phyloP scores from a whole-genome alignment of 2,888 invertebrate species.

The Orgyia antiqua region DNA sequence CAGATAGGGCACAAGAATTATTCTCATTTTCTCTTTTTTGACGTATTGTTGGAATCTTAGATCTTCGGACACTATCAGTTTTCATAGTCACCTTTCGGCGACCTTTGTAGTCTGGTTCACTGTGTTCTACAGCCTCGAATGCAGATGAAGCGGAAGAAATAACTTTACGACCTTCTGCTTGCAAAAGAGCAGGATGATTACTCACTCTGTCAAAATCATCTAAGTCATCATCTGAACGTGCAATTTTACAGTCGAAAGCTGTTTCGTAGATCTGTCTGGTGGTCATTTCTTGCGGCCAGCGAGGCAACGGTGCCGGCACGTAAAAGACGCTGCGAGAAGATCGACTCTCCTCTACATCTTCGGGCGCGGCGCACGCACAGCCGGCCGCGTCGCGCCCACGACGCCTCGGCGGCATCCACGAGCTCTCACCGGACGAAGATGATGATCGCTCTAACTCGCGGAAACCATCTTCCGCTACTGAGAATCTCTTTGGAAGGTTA shows the following conservation, averaged over 20 bases:
- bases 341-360: constrained; percentile 82
- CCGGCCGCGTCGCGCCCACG: constrained; percentile 81
- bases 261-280: constrained; percentile 91
- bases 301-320: constrained; percentile 82
- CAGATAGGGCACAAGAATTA: constrained; percentile 59
- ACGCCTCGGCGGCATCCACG: constrained; percentile 86
- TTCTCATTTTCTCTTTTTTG: constrained; percentile 69
- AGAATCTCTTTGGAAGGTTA: constrained; percentile 81
- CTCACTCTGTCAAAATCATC: constrained; percentile 89
- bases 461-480: constrained; percentile 84
- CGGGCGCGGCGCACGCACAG: constrained; percentile 84
- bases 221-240: constrained; percentile 87
- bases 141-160: constrained; percentile 72
- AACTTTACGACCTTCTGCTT: constrained; percentile 69
- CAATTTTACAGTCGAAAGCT: constrained; percentile 92
- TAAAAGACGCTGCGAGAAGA: constrained; percentile 82
- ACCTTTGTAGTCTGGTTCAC: constrained; percentile 73
- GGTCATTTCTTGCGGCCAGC: constrained; percentile 80
- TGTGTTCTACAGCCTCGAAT: constrained; percentile 68
- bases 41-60: constrained; percentile 79
- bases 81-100: constrained; percentile 77
- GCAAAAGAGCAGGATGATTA: constrained; percentile 86
- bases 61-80: constrained; percentile 74
- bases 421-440: constrained; percentile 77
- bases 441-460: constrained; percentile 74